These are phyloP conservation scores for Mesocentrotus franciscanus DNA, from an alignment of 53 echinoderm and acorn worm genomes.

Conservation along the genomic window DNA sequence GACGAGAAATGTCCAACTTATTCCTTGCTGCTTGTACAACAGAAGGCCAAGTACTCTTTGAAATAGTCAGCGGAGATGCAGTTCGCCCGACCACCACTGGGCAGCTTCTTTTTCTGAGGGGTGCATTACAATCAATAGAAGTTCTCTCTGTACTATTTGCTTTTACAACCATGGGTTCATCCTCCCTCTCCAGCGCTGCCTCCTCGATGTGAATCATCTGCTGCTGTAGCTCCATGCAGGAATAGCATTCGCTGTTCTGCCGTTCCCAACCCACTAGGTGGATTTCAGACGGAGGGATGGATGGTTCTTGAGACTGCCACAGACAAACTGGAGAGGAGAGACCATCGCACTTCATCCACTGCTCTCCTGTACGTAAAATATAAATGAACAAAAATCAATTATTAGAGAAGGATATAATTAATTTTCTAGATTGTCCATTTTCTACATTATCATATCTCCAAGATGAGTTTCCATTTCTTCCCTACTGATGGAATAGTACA, in stretches of 20 bases:
- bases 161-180: not conserved
- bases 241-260: slow-evolving; percentile 67
- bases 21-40: not conserved
- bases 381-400: not conserved
- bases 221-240: slow-evolving; percentile 67
- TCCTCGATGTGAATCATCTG: slow-evolving; percentile 37
- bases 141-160: not conserved
- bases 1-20: not conserved
- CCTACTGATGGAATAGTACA: too few species aligned
- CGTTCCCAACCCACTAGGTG: slow-evolving; percentile 91
- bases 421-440: not conserved
- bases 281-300: slow-evolving; percentile 84
- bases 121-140: not conserved
- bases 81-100: slow-evolving; percentile 9
- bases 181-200: slow-evolving; percentile 2
- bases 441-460: too few species aligned
- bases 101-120: slow-evolving; percentile 40
- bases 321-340: slow-evolving; percentile 69
- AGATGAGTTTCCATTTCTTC: too few species aligned
- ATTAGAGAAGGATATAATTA: not conserved
- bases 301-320: slow-evolving; percentile 74
- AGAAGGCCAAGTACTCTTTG: not conserved
- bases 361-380: slow-evolving; percentile 72
- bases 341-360: slow-evolving; percentile 95
- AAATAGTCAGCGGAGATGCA: not conserved